Conservation (phyloP, 2,113 vertebrate species). For the Chloebia gouldiae region DNA sequence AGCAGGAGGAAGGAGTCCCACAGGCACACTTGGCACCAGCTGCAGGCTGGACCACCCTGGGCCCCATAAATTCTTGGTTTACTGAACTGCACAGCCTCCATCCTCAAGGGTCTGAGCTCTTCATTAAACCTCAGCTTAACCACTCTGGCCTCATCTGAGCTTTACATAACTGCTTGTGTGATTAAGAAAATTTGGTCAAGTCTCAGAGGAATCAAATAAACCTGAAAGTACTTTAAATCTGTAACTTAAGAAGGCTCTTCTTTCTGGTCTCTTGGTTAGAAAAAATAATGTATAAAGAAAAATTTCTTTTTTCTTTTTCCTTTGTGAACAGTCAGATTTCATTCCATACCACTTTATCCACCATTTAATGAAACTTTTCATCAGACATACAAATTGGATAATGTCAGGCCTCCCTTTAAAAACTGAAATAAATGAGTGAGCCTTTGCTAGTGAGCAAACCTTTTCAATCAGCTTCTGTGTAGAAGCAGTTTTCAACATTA, state of each 20-base stretch:
- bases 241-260: neutral
- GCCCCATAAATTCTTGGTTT: neutral
- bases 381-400: constrained; percentile 2
- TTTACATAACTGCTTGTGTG: neutral
- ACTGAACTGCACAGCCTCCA: neutral
- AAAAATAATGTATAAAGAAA: neutral
- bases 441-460: neutral
- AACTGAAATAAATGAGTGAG: neutral
- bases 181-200: neutral
- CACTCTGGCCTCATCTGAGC: neutral
- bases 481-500: constrained; percentile 51
- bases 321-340: neutral
- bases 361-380: neutral
- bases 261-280: neutral
- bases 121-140: neutral
- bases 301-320: neutral
- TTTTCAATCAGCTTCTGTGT: constrained; percentile 40
- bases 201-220: neutral
- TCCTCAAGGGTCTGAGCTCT: neutral
- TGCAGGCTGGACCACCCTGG: neutral
- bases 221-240: neutral
- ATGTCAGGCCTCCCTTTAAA: neutral
- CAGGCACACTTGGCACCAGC: neutral
- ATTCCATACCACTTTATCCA: neutral
- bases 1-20: neutral